phyloP scores from a whole-genome alignment of 2,113 vertebrate species.

The Phalacrocorax pelagicus region DNA sequence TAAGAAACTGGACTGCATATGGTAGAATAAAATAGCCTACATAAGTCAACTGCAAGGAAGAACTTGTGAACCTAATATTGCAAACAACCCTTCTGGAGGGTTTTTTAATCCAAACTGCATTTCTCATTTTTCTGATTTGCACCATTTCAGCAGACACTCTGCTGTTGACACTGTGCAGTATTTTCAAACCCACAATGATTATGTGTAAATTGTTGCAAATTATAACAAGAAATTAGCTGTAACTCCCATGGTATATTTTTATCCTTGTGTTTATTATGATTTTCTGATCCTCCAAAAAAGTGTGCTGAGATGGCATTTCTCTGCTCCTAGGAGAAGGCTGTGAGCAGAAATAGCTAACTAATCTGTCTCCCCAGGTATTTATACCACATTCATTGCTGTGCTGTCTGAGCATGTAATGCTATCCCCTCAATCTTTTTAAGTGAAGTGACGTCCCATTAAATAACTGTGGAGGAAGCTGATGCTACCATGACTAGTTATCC shows the following conservation, averaged over 20 bases:
- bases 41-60: background rate
- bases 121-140: constrained; percentile 1
- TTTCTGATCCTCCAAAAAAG: constrained; percentile 37
- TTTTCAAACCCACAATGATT: constrained; percentile 34
- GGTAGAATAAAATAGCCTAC: background rate
- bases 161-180: background rate
- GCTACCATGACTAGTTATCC: background rate
- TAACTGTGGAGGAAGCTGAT: constrained; percentile 20
- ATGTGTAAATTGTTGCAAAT: constrained; percentile 54
- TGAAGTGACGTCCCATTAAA: background rate
- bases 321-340: constrained; percentile 30
- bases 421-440: constrained; percentile 8
- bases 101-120: background rate
- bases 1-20: background rate
- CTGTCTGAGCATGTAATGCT: constrained; percentile 18
- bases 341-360: constrained; percentile 51
- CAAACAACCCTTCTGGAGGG: background rate
- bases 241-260: constrained; percentile 40
- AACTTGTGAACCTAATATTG: background rate
- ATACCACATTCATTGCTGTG: background rate
- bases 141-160: background rate
- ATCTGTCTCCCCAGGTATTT: constrained; percentile 57
- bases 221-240: constrained; percentile 52
- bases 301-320: constrained; percentile 46
- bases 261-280: constrained; percentile 27